A percentile compares a stretch with the other conserved stretches of the same genome.
Evolutionary conservation across 2,888 invertebrate genomes (phyloP).

Genomic region (Napeogenes inachia): DNA sequence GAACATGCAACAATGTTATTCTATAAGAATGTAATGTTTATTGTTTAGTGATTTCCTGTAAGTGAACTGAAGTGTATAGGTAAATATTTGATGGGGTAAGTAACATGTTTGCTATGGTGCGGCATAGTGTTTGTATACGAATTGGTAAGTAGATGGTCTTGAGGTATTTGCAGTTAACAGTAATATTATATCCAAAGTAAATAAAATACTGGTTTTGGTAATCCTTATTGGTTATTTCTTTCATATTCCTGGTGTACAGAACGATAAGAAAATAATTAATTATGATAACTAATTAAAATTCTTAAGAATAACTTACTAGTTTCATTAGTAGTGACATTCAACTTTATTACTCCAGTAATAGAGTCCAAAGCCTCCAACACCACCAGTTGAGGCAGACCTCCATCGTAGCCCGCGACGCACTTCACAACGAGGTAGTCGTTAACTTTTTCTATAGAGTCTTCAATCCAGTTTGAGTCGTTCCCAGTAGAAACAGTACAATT

Average conservation of each 20-base stretch:
- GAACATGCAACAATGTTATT: no score
- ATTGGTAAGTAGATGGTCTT: constrained; percentile 11
- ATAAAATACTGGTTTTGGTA: not conserved
- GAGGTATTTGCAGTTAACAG: not conserved
- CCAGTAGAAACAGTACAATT: constrained; percentile 89
- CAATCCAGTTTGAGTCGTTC: constrained; percentile 73
- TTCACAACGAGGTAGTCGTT: constrained; percentile 82
- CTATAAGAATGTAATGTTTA: no score
- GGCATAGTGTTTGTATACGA: constrained; percentile 17
- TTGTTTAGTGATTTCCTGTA: not conserved
- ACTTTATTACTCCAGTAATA: constrained; percentile 79
- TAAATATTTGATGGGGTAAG: constrained; percentile 18
- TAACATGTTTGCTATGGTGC: constrained; percentile 23
- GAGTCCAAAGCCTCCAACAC: constrained; percentile 89
- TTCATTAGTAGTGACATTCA: constrained; percentile 83
- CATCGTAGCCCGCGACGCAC: constrained; percentile 92
- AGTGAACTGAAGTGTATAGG: not conserved
- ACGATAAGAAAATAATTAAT: not conserved
- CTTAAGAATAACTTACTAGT: constrained; percentile 50
- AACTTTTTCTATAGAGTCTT: constrained; percentile 56
- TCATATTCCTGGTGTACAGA: not conserved
- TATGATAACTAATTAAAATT: not conserved
- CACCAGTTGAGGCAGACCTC: constrained; percentile 91
- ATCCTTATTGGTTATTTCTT: not conserved
- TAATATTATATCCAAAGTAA: not conserved